A percentile compares a stretch with the other conserved stretches of the same genome.
These are phyloP conservation scores for Dryoscopus gambensis DNA, from an alignment of 2,113 vertebrate species.

Conservation along the genomic window DNA sequence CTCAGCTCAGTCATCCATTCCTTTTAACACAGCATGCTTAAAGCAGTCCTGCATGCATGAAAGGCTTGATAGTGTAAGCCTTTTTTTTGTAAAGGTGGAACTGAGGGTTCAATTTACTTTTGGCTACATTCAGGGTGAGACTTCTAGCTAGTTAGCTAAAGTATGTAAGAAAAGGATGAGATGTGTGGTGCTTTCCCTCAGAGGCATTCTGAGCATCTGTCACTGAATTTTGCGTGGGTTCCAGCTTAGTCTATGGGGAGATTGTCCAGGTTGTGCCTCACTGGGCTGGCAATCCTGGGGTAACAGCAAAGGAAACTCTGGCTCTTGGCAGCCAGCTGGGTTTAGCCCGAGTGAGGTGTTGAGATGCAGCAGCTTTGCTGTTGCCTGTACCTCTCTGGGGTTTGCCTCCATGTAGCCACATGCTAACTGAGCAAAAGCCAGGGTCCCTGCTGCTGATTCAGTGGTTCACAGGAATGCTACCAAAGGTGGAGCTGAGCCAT, in stretches of 20 bases:
- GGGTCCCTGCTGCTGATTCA: background rate
- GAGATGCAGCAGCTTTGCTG: background rate
- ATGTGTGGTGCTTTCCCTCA: background rate
- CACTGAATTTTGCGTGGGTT: background rate
- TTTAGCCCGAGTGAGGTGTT: background rate
- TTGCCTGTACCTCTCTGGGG: background rate
- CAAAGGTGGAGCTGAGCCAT: background rate
- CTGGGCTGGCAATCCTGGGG: background rate
- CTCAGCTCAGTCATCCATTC: background rate
- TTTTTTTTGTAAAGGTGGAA: background rate
- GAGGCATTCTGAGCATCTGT: background rate
- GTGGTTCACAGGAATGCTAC: background rate
- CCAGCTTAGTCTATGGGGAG: background rate
- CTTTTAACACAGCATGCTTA: background rate
- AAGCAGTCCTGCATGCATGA: background rate
- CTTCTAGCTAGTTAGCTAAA: background rate
- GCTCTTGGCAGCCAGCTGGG: background rate
- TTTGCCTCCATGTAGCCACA: background rate
- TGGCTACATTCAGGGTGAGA: background rate
- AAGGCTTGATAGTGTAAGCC: background rate
- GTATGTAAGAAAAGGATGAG: background rate
- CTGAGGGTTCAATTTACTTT: background rate
- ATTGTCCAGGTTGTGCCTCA: background rate
- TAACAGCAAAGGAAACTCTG: background rate
- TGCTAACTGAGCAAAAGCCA: rapidly evolving